Base-by-base conservation (phyloP, 2,113 vertebrate genomes). In the Gymnocephalus cernua region DNA sequence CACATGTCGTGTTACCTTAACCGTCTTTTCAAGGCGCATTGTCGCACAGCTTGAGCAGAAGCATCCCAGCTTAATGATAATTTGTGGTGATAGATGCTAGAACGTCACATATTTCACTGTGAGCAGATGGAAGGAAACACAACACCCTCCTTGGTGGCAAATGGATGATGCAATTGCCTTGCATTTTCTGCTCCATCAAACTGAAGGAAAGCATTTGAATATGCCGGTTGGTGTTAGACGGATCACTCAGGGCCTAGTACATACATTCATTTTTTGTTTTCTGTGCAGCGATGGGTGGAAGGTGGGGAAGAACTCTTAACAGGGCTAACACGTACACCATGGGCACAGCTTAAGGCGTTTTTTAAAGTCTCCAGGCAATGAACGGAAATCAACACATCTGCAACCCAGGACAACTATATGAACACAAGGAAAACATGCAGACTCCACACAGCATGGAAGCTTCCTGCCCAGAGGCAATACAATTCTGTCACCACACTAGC, bases 91-190 rank as follows among this genome's bases (percentile, higher is more conserved):
- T 62, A 66, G 82, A 89, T 84, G 84, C 62, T 32, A 77, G 67
- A 84, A 75, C 79, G n/a, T 79, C 59, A 16, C 83, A 58, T 50
- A 47, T 89, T 87, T 85, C 72, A 64, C 82, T 82, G 48, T 72
- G 77, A 91, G 86, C 86, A 91, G 86, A 89, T 90, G 86, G 91
- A 72, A 80, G 79, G 83, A 81, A 88, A 84, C 2, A 16, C 70
- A 76, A 87, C 80, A 79, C 80, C 47, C 80, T 82, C 82, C 84
- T 91, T 77, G 83, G 74, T 75, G 81, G 79, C 51, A 82, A 88
- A 84, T 35, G 73, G 54, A 83, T 91, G 90, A 87, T 86, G 79
- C 89, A 77, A 89, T 85, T n/a, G 45, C 48, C 58, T 66, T 12
- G 1, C 54, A 84, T 91, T 86, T 89, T 83, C 87, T 73, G 86